Base-by-base conservation (phyloP, 2,888 invertebrate genomes). In the Cosmopolites sordidus region DNA sequence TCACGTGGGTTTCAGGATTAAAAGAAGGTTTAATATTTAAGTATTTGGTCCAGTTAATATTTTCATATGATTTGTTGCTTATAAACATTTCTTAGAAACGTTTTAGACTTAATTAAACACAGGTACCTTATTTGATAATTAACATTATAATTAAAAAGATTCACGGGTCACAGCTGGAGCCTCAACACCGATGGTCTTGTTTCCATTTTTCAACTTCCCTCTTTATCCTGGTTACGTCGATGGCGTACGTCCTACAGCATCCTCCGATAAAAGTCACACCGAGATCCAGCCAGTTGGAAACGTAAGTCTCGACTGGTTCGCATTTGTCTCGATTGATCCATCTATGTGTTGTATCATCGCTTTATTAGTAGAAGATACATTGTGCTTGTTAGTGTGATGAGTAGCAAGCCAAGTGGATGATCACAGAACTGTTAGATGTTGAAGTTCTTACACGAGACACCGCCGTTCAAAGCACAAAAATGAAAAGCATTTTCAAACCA, bases 191-290 rank as follows among this genome's bases (percentile, higher is more conserved):
- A 60, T 62, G 53, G 58, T 60, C 12, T 59, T 58, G 57, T 59
- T 65, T 67, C 78, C 78, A 79, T 54, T 70, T 72, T 50, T 73
- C 69, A 50, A 86, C 83, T 68, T 83, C 80, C 63, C 82, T 80
- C 48, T 82, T 78, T 63, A 92, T 89, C 60, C 83, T 80, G 8
- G 79, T 78, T 29, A 95, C 86, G 69, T 94, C 92, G 0, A 84
- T 79, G 1, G 92, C 88, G 64, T 86, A 86, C 0, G 92, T 89
- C 61, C 92, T 80, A 72, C 96, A 97, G 66, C 96, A 97, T 0
- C 96, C 96, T 16, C 96, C 95, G 40, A 97, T 81, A 71, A 89
- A 90, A 48, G 81, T 81, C 29, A 89, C 89, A 1, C 94, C 94
- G 41, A 87, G 72, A 51, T 86, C 80, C 47, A 89, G 71, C 95